These are phyloP conservation scores for Epizoanthus ramosus DNA, from an alignment of 92 coral and sea anemone genomes.

Conservation along the genomic window DNA sequence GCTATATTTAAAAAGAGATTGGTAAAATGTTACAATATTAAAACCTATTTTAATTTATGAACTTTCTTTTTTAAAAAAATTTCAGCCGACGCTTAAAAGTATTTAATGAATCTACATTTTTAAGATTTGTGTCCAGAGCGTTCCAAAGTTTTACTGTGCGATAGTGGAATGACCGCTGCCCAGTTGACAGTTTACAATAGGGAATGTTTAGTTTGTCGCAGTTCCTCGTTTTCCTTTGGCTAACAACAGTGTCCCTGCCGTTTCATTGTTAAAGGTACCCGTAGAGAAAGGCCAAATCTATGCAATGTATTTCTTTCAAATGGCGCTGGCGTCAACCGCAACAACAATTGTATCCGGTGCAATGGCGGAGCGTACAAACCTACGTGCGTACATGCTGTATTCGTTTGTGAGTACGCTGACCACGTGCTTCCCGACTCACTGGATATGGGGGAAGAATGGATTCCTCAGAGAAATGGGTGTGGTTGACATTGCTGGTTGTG, in stretches of 20 bases:
- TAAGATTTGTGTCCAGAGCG: no score
- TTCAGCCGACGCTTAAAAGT: no score
- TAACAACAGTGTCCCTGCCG: neutral
- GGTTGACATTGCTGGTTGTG: conserved; percentile 71
- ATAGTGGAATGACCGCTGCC: no score
- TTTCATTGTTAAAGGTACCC: conserved; percentile 32
- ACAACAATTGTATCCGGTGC: conserved; percentile 80
- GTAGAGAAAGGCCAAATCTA: conserved; percentile 47
- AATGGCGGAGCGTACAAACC: conserved; percentile 72
- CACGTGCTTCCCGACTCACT: conserved; percentile 75
- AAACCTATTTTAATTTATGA: no score
- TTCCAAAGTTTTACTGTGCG: no score
- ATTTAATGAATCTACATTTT: no score
- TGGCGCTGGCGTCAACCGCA: conserved; percentile 76
- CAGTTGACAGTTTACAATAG: no score
- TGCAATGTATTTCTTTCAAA: conserved; percentile 72
- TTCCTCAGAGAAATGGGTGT: conserved; percentile 70
- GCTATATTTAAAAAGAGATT: no score
- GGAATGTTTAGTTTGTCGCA: no score
- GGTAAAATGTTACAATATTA: no score
- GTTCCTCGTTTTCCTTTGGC: no score
- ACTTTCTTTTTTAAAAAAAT: no score
- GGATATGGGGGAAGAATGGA: conserved; percentile 77
- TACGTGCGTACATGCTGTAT: conserved; percentile 69
- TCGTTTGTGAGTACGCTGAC: conserved; percentile 73